Base-by-base conservation (phyloP, 1,140 invertebrate species). In the Meteorus sp. region DNA sequence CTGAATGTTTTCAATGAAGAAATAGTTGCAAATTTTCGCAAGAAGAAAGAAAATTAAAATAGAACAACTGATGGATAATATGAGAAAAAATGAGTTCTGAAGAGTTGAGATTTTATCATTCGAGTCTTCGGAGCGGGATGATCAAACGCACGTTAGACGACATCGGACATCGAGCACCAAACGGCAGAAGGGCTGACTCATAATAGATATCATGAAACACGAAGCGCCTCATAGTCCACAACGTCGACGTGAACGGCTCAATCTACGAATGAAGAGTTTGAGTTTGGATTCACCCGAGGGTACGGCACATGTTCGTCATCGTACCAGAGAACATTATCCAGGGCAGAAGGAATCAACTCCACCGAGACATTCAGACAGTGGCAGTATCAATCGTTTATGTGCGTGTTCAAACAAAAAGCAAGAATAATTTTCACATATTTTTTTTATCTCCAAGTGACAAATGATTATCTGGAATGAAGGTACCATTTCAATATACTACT, bases 261-360 rank as follows among this genome's bases (percentile, higher is more conserved):
- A 96, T 82, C 86, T 97, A 77, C 87, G 95, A 69, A 97, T 97
- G 95, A 98, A 98, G 85, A 95, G 93, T 75, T 87, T 98, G 67
- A 97, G 94, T 35, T 79, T 98, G 85, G 95, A 98, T 77, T 95
- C 93, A 8, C 94, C 94, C 17, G 95, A 98, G 79, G 92, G 92
- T 55, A 89, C 91, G 15, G 92, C 95, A 78, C 90, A 92, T 69
- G 85, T 85, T 37, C 89, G 93, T 66, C 84, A 92, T 68, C 84
- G 89, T 11, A 84, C 87, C 6, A 73, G 80, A 59, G 78, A 76
- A 66, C 83, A 83, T 51, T 81, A 82, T 57, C 68, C 76, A 47
- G 77, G 80, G 27, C 74, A 78, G 41, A 76, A 82, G 59, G 83
- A 83, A 67, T 74, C 80, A 6, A 79, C 81, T 61, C 74, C 82